Base-by-base conservation (phyloP, 2,113 vertebrate species). In the Rhipidura dahli region DNA sequence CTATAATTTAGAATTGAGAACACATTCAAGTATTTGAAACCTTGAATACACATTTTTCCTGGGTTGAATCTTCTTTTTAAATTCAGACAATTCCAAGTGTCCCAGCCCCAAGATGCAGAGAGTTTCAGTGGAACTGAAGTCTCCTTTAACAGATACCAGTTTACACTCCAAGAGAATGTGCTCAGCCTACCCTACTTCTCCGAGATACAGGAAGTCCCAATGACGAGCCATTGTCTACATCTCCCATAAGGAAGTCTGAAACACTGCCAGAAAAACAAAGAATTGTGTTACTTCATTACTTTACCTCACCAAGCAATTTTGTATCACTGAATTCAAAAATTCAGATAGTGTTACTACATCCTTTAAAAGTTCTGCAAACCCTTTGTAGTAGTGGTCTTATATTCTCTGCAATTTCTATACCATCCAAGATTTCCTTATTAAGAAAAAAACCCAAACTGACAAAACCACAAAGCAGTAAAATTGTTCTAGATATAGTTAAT, bases 241-340 rank as follows among this genome's bases (percentile, higher is more conserved):
- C 99, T 98, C 99, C 99, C 99, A 99, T 99, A 98, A 99, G 99
- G 98, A 99, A 99, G 97, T 99, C 99, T 98, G 99, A 99, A 98
- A 99, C 98, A 96, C 99, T 99, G 98, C 79, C 71, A 97, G 70
- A 56, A 63, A 72, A 97, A 94, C 70, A 96, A 83, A 72, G 83
- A 76, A 80, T 42, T 76, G 63, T 64, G 86, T 90, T 93, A 91
- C 70, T 89, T 96, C 64, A 80, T 85, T 91, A 42, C 68, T 70
- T 91, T 31, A 89, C 35, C 61, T 63, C 40, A 51, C 30, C 72
- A 64, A n/a, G 30, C 72, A 56, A 85, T 54, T 94, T 77, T 44
- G 71, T 78, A 33, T 39, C 65, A 93, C 39, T 24, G 56, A 94
- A 39, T 89, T 75, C 5, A 91, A 68, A 82, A 80, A 57, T 21